Base-by-base conservation (phyloP, 2,888 invertebrate genomes). In the Sialis lutaria region DNA sequence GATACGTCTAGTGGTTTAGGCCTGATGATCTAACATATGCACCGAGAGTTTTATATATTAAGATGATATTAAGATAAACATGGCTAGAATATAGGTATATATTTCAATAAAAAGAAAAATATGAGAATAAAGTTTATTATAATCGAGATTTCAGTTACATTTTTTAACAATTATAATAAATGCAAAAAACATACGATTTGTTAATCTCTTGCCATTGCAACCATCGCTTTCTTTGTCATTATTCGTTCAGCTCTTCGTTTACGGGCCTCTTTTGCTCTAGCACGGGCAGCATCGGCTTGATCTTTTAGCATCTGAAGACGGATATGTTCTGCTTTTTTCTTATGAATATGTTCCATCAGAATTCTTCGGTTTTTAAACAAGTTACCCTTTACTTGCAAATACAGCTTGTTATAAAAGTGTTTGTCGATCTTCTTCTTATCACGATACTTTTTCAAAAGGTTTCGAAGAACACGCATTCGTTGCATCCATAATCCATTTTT, bases 341-440 rank as follows among this genome's bases (percentile, higher is more conserved):
- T 96, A 75, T 96, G 96, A 67, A 97, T 97, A 72, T 88, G 91
- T 70, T 97, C 97, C 91, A 97, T 93, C 47, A 97, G 73, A 33
- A 93, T 89, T 64, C 96, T 82, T 77, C 96, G 96, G 77, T 97
- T 97, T 74, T 88, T 88, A 74, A 88, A 89, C 57, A 85, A 84
- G 65, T 89, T 88, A 75, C 89, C 96, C 77, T 97, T 96, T 58
- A 90, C 89, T 73, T 93, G 93, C 83, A 93, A 83, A 77, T 96
- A 97, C 60, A 97, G 73, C 50, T 86, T 82, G 61, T 93, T 95
- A 70, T 96, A 95, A 62, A 97, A 74, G 69, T 97, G 96, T 59
- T 88, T 80, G 71, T 97, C 96, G 51, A 97, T 95, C 67, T 97
- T 97, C 69, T 96, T 96, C 47, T 88, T 85, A 57, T 92, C 92